Evolutionary conservation across 2,113 vertebrate species (phyloP).

Genomic region (Aphyosemion australe): DNA sequence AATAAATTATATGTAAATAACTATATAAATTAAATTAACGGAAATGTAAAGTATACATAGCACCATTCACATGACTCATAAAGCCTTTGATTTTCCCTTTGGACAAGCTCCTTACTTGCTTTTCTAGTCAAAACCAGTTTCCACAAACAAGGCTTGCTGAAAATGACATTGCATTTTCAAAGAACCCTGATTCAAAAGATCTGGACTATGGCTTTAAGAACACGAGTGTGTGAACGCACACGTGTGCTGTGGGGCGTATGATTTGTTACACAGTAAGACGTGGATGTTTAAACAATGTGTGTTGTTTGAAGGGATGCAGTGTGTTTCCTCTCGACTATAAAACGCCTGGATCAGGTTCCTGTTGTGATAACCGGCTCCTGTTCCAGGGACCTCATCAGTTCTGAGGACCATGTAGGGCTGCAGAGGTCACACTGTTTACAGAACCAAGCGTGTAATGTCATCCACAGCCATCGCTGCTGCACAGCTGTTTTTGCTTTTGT

Average conservation of each 20-base stretch:
- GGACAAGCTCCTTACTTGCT: no score
- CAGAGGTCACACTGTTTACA: conserved; percentile 57
- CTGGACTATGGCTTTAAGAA: neutral
- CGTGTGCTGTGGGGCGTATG: conserved; percentile 8
- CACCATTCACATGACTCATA: neutral
- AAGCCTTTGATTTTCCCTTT: neutral
- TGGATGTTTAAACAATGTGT: conserved; percentile 70
- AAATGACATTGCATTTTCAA: no score
- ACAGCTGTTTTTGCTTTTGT: conserved; percentile 21
- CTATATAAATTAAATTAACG: no score
- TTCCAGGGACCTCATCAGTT: conserved; percentile 35
- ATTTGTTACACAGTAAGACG: conserved; percentile 41
- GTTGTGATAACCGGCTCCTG: conserved; percentile 61
- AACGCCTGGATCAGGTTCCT: conserved; percentile 65
- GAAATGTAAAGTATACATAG: neutral
- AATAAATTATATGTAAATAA: no score
- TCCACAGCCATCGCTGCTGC: conserved; percentile 3
- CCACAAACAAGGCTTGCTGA: no score
- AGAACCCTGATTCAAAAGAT: neutral
- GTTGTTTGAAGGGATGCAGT: conserved; percentile 67
- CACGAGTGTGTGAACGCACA: neutral
- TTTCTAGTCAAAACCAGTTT: no score
- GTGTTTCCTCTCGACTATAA: conserved; percentile 67
- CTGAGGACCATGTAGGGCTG: conserved; percentile 62
- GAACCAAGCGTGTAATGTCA: conserved; percentile 20